These are phyloP conservation scores for Coenonympha arcania DNA, from an alignment of 2,888 invertebrate genomes.

Conservation along the genomic window DNA sequence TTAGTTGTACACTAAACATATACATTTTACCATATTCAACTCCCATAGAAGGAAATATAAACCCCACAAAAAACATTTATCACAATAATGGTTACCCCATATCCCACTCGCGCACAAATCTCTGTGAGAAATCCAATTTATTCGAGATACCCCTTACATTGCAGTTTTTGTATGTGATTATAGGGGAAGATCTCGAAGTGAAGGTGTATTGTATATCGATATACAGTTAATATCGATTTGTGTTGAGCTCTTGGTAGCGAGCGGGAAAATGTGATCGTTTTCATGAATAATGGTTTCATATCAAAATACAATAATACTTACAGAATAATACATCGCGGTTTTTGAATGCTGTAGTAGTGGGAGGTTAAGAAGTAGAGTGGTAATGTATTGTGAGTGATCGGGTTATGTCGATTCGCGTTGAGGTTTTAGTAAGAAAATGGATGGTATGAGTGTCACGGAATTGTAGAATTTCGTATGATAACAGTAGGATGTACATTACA, in stretches of 20 bases:
- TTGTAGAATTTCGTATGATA: slow-evolving; percentile 51
- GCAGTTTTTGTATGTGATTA: neutral
- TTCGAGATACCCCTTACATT: slow-evolving; percentile 1
- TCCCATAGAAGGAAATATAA: slow-evolving; percentile 16
- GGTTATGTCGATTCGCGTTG: neutral
- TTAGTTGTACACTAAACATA: too few relatives aligned
- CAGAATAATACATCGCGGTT: neutral
- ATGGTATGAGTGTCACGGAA: slow-evolving; percentile 38
- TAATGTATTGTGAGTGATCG: neutral
- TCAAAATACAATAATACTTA: too few relatives aligned
- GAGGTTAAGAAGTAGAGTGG: neutral
- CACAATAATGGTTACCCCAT: slow-evolving; percentile 11
- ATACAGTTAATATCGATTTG: slow-evolving; percentile 1
- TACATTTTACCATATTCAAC: too few relatives aligned
- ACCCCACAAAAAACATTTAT: slow-evolving; percentile 19
- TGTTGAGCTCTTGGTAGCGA: neutral
- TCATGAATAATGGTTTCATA: too few relatives aligned
- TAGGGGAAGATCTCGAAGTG: neutral
- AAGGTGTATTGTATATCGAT: slow-evolving; percentile 11
- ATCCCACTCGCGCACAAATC: slow-evolving; percentile 4
- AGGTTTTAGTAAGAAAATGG: slow-evolving; percentile 19
- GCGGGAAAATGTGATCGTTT: neutral
- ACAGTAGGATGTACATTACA: slow-evolving; percentile 14
- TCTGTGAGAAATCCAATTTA: neutral
- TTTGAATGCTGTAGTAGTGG: neutral